Base-by-base conservation (phyloP, 2,113 vertebrate species). In the Lophochroa leadbeateri region DNA sequence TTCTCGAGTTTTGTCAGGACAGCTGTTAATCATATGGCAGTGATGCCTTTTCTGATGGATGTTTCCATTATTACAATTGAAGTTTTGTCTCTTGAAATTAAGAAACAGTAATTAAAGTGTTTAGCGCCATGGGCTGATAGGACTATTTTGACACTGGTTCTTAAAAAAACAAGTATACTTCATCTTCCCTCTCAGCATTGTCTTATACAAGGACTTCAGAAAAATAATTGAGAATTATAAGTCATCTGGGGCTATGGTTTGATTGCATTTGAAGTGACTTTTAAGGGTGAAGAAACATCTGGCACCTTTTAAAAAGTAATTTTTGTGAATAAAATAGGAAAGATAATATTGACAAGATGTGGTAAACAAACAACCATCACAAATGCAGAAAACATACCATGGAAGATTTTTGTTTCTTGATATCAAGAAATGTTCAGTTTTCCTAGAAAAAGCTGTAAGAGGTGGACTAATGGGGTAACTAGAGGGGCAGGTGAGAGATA, bases 51-150 rank as follows among this genome's bases (percentile, higher is more conserved):
- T 61, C 76, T 97, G 96, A 97, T 94, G 91, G 96, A 75, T 93
- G 65, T 88, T 97, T 84, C 72, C 77, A 19, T 94, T 96, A 97
- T 94, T 72, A 75, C 80, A 93, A 82, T 52, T 93, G 96, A 97
- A 96, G 84, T 94, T 97, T 97, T 97, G 96, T 97, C 97, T 97
- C 96, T 95, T 97, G 92, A 97, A 97, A 97, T 97, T 97, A 97
- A 94, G 95, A 93, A 97, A 95, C 29, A 64, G 77, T 97, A 97
- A 97, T 97, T 97, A 97, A 97, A 27, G 44, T 69, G 94, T 95
- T 96, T 97, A 94, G 50, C 0, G 88, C 96, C 88, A 87, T 47
- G 11, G 92, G 97, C 96, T 97, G 95, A 97, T 78, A 55, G 84
- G 96, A 97, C 97, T 87, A 43, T 96, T 96, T 97, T 97, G 97